Evolutionary conservation across 2,888 invertebrate genomes (phyloP).

Genomic region (Aphrophora alni): DNA sequence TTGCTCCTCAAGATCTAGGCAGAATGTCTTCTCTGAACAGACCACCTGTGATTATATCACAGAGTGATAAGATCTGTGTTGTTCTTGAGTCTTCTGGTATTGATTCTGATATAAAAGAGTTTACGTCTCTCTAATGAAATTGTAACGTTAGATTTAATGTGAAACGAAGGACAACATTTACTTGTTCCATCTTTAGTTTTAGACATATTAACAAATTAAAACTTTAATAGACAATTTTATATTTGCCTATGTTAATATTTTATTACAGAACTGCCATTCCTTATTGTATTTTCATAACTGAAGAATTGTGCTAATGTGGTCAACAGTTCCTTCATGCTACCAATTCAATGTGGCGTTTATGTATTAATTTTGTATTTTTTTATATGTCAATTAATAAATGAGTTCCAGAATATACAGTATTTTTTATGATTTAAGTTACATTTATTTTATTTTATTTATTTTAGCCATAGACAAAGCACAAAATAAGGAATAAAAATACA

Average conservation of each 20-base stretch:
- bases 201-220: too few species aligned
- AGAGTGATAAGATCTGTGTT: conserved; percentile 37
- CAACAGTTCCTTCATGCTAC: neutral
- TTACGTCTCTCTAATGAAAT: conserved; percentile 11
- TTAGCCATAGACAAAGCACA: too few species aligned
- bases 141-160: too few species aligned
- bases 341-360: neutral
- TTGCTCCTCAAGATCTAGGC: conserved; percentile 28
- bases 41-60: conserved; percentile 33
- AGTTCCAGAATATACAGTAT: neutral
- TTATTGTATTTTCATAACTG: neutral
- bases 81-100: conserved; percentile 34
- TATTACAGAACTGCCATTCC: neutral
- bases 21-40: conserved; percentile 21
- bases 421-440: too few species aligned
- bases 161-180: too few species aligned
- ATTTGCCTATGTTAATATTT: neutral
- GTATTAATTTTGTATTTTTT: neutral
- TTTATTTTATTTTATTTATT: too few species aligned
- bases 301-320: neutral
- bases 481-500: too few species aligned
- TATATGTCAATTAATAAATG: neutral
- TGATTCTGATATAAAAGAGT: conserved; percentile 26
- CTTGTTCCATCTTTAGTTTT: too few species aligned
- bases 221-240: too few species aligned